Percentiles rank a stretch among this genome's conserved stretches.
Conservation (phyloP, 2,797 vertebrate genomes). For the Aplochiton taeniatus region DNA sequence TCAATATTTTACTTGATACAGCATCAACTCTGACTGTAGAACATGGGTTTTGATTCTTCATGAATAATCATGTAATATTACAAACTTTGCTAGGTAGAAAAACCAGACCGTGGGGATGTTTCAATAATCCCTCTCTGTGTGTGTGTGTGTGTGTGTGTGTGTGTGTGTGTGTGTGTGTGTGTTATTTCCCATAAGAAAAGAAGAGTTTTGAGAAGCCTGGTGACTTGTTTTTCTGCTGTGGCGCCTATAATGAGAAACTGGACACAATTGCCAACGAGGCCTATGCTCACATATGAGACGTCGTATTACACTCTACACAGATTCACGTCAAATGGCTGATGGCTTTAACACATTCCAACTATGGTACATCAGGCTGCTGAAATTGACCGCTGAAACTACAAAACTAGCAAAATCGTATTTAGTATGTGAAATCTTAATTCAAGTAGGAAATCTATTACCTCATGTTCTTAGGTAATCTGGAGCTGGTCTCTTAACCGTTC, state of each 20-base stretch:
- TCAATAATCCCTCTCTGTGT: slow-evolving; percentile 10
- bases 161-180: slow-evolving; percentile 52
- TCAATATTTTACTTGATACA: too few species aligned
- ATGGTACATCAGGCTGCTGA: background rate
- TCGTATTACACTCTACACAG: slow-evolving; percentile 48
- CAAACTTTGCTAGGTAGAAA: too few species aligned
- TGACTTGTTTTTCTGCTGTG: slow-evolving; percentile 61
- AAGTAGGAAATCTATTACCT: too few species aligned
- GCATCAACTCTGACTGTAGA: too few species aligned
- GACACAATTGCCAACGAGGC: slow-evolving; percentile 43
- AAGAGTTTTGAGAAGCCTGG: slow-evolving; percentile 67
- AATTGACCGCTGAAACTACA: too few species aligned
- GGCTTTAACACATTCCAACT: slow-evolving; percentile 27
- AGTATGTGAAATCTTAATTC: too few species aligned
- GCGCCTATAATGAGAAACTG: slow-evolving; percentile 71
- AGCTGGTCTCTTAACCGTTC: too few species aligned
- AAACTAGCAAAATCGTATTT: too few species aligned
- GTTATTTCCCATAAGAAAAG: slow-evolving; percentile 73
- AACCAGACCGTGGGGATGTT: too few species aligned
- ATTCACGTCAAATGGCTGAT: slow-evolving; percentile 43
- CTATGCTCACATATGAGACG: slow-evolving; percentile 21
- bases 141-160: background rate
- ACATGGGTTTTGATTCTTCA: too few species aligned
- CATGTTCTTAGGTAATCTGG: too few species aligned
- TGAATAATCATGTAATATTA: too few species aligned